Evolutionary conservation across 2,797 vertebrate genomes (phyloP), one percentile per base, ranked within the genome.

Genomic region (Valencia hispanica): DNA sequence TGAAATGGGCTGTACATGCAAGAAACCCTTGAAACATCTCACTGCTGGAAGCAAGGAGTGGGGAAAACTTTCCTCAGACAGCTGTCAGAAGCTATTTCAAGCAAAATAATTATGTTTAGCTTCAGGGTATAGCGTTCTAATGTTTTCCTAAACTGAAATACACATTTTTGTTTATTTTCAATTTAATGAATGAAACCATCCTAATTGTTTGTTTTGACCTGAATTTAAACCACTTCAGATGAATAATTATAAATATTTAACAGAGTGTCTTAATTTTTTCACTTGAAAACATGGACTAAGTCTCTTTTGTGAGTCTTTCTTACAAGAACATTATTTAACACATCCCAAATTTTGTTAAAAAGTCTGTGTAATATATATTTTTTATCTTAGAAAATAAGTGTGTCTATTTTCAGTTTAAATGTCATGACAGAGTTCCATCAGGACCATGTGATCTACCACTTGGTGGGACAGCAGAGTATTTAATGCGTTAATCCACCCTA

Each of bases 401-500:
- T 71, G 68, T 30, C 53, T 0, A 70, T 57, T 77, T 81, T 75
- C 55, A 74, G 77, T 84, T 84, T 83, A 78, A 68, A 2, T 81
- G 82, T 87, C 78, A 57, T 27, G 75, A 74, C 79, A 61, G 83
- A 75, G 82, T 82, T 50, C 73, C 83, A 82, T 85, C 74, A 77
- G 83, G 84, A 83, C 89, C 32, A 88, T 89, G 78, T 88, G 92
- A 84, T 88, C 85, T 66, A 74, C 83, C 81, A 83, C 87, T 84
- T 87, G 87, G 81, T 88, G 87, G 90, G 89, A 93, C 90, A 80
- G 84, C 84, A 85, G 87, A 91, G 92, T 91, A 87, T 94, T 94
- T 93, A 94, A 93, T 92, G 88, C 92, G 85, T 93, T 95, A 95
- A 95, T 95, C 94, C 90, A 55, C 87, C 89, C 84, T 92, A 93